Percentiles rank a stretch among this genome's conserved stretches.
Evolutionary conservation across 2,113 vertebrate genomes (phyloP).

Genomic region (Circaetus cinerascens): DNA sequence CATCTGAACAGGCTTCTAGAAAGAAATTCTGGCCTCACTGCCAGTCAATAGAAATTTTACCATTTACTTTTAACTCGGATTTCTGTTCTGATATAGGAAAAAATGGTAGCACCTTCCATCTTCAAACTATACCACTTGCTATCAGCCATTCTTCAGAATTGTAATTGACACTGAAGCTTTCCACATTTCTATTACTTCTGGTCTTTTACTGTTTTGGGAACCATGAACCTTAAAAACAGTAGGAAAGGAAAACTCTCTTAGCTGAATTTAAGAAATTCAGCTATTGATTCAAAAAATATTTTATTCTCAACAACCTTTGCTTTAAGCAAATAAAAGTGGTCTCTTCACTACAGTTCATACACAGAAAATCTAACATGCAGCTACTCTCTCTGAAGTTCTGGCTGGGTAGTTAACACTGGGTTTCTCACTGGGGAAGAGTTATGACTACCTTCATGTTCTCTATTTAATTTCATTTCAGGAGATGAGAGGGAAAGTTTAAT

Average conservation of each 20-base stretch:
- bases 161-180: not conserved
- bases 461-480: not conserved
- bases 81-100: not conserved
- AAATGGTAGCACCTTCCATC: not conserved
- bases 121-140: not conserved
- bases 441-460: not conserved
- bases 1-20: not conserved
- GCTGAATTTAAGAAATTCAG: too few relatives aligned
- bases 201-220: not conserved
- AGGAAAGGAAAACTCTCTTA: not conserved
- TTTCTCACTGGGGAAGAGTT: not conserved
- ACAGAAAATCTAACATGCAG: not conserved
- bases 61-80: not conserved
- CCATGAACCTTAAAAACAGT: not conserved
- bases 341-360: not conserved
- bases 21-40: not conserved
- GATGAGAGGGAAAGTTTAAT: not conserved
- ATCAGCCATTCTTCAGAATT: not conserved
- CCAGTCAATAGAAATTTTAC: not conserved
- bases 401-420: not conserved
- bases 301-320: not conserved
- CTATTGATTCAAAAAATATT: not conserved
- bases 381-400: not conserved
- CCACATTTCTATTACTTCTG: not conserved
- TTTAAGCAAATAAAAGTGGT: not conserved